Percentiles rank a stretch among this genome's conserved stretches.
Conservation (phyloP, 2,888 invertebrate genomes). For the Trissolcus brochymenae region DNA sequence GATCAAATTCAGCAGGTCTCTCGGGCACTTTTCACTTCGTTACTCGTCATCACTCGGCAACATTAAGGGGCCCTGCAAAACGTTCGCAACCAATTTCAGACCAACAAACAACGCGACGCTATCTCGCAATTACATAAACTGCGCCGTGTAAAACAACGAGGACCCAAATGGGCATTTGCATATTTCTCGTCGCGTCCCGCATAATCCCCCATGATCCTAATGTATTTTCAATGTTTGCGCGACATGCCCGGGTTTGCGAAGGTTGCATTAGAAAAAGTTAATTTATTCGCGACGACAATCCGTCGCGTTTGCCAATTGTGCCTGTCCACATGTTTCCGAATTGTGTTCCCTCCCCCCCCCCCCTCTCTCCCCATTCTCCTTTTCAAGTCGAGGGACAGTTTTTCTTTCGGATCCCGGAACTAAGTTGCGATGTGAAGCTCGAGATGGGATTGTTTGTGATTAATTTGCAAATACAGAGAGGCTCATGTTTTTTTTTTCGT, state of each 20-base stretch:
- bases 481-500: background rate
- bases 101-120: conserved; percentile 22
- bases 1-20: conserved; percentile 23
- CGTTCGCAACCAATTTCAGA: background rate
- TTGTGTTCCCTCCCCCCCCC: too few relatives aligned
- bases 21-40: conserved; percentile 42
- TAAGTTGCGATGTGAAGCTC: background rate
- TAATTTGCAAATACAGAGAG: background rate
- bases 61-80: conserved; percentile 3
- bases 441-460: background rate
- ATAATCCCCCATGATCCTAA: conserved; percentile 52
- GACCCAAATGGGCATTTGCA: conserved; percentile 35
- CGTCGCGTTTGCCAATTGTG: background rate
- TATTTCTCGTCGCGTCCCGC: conserved; percentile 36
- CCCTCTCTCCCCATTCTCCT: too few relatives aligned
- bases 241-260: conserved; percentile 13
- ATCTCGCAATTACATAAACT: conserved; percentile 41
- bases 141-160: conserved; percentile 39
- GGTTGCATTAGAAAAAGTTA: conserved; percentile 30
- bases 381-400: too few relatives aligned
- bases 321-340: too few relatives aligned
- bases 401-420: background rate
- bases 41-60: conserved; percentile 2
- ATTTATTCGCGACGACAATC: conserved; percentile 6
- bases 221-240: conserved; percentile 52